phyloP scores from a whole-genome alignment of 2,797 vertebrate species.

The Typhlichthys eigenmanni region DNA sequence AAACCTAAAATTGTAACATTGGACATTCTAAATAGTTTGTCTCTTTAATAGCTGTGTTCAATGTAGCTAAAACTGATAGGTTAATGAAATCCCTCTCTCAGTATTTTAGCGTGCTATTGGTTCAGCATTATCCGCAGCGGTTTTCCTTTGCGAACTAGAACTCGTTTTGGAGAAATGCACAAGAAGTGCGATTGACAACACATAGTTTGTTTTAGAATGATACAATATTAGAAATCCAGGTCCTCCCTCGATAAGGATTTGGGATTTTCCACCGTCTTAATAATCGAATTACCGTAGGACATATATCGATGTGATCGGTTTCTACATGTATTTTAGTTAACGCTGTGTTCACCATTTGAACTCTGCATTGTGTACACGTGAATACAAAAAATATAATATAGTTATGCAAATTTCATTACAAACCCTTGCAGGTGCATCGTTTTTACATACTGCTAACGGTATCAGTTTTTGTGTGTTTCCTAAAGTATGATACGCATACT shows the following conservation, averaged over 20 bases:
- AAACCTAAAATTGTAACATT: no score
- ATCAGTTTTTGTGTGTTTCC: not conserved
- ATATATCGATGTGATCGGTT: not conserved
- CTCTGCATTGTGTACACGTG: not conserved
- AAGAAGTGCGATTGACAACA: not conserved
- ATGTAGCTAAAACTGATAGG: not conserved
- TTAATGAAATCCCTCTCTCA: not conserved
- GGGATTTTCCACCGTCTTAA: no score
- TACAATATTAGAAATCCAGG: not conserved
- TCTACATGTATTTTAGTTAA: not conserved
- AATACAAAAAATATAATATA: not conserved
- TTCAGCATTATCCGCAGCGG: not conserved
- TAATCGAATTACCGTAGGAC: no score
- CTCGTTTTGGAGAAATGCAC: not conserved
- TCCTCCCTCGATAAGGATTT: not conserved
- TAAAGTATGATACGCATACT: slow-evolving; percentile 65
- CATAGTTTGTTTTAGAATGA: slow-evolving; percentile 2
- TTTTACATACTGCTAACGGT: slow-evolving; percentile 57
- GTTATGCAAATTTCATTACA: slow-evolving; percentile 9
- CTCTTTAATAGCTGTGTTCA: not conserved
- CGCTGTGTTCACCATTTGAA: accelerated
- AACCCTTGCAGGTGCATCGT: slow-evolving; percentile 24
- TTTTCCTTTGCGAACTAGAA: not conserved
- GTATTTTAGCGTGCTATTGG: slow-evolving; percentile 9
- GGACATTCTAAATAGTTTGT: no score